Evolutionary conservation across 1,140 invertebrate genomes (phyloP).

Genomic region (Drosophila fuyamai): DNA sequence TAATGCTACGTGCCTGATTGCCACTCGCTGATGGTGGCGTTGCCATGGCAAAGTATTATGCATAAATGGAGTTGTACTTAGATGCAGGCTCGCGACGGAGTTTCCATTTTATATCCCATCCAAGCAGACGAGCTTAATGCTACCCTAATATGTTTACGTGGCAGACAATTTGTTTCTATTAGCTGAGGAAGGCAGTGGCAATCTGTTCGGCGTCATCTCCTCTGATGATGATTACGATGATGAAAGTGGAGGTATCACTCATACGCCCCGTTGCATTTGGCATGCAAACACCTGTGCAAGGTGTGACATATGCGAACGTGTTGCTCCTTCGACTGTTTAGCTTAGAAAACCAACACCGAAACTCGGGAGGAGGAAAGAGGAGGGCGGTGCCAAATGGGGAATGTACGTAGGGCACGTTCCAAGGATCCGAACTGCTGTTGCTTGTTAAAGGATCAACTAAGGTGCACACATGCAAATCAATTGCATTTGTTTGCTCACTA

Average conservation of each 20-base stretch:
- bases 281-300: constrained; percentile 19
- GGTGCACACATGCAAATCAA: constrained; percentile 18
- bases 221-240: constrained; percentile 6
- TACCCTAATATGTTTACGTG: constrained; percentile 60
- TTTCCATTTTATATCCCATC: constrained; percentile 30
- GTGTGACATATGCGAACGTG: constrained; percentile 47
- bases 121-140: constrained; percentile 40
- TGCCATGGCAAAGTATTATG: constrained; percentile 45
- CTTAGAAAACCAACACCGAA: constrained; percentile 33
- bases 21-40: constrained; percentile 7
- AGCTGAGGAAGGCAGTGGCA: constrained; percentile 18
- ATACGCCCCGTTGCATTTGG: constrained; percentile 52
- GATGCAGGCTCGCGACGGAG: constrained; percentile 9
- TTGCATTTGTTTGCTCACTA: neutral
- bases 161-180: constrained; percentile 75
- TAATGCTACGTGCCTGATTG: constrained; percentile 51
- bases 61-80: constrained; percentile 28
- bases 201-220: constrained; percentile 10
- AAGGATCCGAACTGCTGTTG: constrained; percentile 18
- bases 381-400: neutral
- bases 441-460: constrained; percentile 25
- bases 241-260: constrained; percentile 35
- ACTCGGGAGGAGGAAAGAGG: neutral
- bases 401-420: constrained; percentile 21
- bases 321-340: constrained; percentile 50